Conservation (phyloP, 2,113 vertebrate genomes). For the Meleagris gallopavo region DNA sequence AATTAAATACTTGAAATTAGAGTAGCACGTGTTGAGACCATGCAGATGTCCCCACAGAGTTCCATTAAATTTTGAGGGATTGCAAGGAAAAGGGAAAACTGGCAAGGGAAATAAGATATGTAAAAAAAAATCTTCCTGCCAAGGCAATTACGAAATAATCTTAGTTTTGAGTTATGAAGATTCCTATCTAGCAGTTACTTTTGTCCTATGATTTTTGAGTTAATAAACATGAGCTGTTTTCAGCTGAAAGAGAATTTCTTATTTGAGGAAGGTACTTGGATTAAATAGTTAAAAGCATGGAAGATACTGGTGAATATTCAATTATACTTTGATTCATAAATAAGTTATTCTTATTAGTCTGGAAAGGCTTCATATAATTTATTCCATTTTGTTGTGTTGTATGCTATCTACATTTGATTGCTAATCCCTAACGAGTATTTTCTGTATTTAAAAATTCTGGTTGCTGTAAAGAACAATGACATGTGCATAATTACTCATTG, state of each 20-base stretch:
- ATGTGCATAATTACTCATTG: not conserved
- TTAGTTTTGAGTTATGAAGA: constrained; percentile 30
- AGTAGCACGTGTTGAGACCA: not conserved
- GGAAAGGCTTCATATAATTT: constrained; percentile 10
- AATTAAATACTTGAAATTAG: constrained; percentile 31
- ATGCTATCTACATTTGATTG: not conserved
- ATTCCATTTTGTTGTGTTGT: not conserved
- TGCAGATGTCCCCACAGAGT: not conserved
- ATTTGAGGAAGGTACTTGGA: constrained; percentile 32
- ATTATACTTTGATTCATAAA: constrained; percentile 15
- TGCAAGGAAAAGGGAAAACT: not conserved
- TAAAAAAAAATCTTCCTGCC: not conserved
- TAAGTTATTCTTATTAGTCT: constrained; percentile 42
- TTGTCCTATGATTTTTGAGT: constrained; percentile 30
- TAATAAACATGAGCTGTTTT: constrained; percentile 25
- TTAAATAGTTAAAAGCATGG: constrained; percentile 26
- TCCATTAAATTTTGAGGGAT: not conserved
- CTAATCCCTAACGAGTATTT: not conserved
- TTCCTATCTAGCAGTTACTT: not conserved
- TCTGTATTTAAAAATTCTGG: constrained; percentile 8
- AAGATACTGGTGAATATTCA: constrained; percentile 29
- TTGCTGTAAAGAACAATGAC: not conserved
- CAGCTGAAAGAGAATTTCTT: not conserved
- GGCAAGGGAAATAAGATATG: not conserved
- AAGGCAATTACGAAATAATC: not conserved